Conservation (phyloP, 2,888 invertebrate species). For the Melanargia galathea region DNA sequence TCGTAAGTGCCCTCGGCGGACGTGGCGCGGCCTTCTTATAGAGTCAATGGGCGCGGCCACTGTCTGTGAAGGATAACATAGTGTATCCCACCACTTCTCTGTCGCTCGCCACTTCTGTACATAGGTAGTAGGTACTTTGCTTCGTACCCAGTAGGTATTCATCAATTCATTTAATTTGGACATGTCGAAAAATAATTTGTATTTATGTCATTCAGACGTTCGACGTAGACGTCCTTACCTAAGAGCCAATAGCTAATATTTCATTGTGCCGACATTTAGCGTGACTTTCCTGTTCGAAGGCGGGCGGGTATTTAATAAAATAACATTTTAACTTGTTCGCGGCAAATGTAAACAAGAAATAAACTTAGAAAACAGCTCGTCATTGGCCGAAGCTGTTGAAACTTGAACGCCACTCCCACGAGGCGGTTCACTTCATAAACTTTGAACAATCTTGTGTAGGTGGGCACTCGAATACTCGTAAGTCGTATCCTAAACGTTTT, state of each 20-base stretch:
- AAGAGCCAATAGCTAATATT: neutral
- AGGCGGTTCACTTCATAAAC: neutral
- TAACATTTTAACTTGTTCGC: neutral
- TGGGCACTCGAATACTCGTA: neutral
- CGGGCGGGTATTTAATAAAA: neutral
- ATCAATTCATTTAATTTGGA: neutral
- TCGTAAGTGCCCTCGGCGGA: too few species aligned
- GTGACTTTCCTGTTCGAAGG: slow-evolving; percentile 12
- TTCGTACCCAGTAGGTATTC: neutral
- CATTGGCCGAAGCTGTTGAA: neutral
- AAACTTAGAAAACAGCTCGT: neutral
- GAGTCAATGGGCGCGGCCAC: too few species aligned
- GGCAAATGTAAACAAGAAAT: slow-evolving; percentile 15
- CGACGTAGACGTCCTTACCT: slow-evolving; percentile 1
- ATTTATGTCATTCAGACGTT: neutral
- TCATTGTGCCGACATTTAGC: neutral
- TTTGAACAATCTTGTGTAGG: neutral
- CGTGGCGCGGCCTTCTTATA: too few species aligned
- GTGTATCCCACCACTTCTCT: too few species aligned
- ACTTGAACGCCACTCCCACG: slow-evolving; percentile 15
- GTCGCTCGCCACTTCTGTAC: too few species aligned
- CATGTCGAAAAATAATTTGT: neutral
- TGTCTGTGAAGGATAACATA: too few species aligned
- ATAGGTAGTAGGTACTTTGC: too few species aligned
- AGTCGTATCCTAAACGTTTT: neutral